These are phyloP conservation scores for Choloepus didactylus DNA, from an alignment of 2,797 vertebrate species.

Conservation along the genomic window DNA sequence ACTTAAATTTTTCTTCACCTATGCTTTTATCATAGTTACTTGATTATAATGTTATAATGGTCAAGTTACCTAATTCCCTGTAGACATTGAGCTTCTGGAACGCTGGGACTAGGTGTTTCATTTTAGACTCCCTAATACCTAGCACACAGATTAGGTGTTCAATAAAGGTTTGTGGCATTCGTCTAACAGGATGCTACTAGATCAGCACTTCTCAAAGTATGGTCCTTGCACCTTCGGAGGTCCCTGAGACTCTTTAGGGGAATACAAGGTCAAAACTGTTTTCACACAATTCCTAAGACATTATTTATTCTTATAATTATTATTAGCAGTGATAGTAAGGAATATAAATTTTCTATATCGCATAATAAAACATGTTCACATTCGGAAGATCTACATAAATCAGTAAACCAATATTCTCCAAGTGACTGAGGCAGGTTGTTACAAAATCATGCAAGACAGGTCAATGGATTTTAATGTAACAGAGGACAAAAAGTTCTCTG, in stretches of 20 bases:
- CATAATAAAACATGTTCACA: neutral
- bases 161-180: neutral
- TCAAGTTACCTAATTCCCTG: neutral
- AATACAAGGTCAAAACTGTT: neutral
- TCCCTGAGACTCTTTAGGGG: neutral
- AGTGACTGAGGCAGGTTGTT: neutral
- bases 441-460: neutral
- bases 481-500: neutral
- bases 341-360: neutral
- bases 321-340: neutral
- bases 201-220: neutral
- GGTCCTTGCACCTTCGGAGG: neutral
- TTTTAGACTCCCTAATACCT: neutral
- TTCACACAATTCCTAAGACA: neutral
- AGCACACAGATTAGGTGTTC: neutral
- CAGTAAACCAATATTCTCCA: neutral
- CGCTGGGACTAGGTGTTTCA: neutral
- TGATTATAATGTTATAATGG: neutral
- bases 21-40: neutral
- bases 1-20: neutral
- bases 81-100: neutral
- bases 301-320: neutral
- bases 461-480: neutral
- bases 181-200: neutral
- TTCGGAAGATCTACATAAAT: neutral